Base-by-base conservation (phyloP, 2,888 invertebrate genomes). In the Isoperla grammatica region DNA sequence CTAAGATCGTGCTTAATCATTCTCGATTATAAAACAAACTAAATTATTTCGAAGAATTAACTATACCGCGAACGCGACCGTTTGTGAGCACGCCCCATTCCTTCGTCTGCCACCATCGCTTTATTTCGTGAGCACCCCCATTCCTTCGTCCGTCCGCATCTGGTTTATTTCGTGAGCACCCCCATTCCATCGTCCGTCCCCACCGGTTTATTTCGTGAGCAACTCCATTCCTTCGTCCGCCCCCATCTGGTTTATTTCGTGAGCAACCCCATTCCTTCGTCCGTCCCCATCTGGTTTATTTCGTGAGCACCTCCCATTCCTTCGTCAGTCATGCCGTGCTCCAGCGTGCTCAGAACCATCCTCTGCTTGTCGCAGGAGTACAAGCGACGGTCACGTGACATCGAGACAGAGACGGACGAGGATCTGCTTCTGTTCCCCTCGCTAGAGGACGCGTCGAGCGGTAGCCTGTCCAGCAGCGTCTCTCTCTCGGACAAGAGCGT, bases 361-460 rank as follows among this genome's bases (percentile, higher is more conserved):
- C 37, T 42, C 17, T 59, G 15, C 17, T 54, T 20, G 29, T 35
- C 67, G 64, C 79, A 89, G 87, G 89, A 90, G 73, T 90, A 90
- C 68, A 91, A 92, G 74, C 77, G 92, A 68, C 81, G 87, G 65
- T 91, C 91, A 8, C 83, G 86, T 64, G 90, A 90, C 76, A 90
- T 88, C 79, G 90, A 90, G 74, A 91, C 91, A 2, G 88, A 90
- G 74, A 90, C 87, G 1, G 88, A 79, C 63, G 79, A 79, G 69
- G 78, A 78, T 63, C 70, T 78, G 64, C 75, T 70, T 75, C 76
- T 70, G 73, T 70, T 81, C 56, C 61, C 63, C 15, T 57, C 61
- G 8, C 64, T 64, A 23, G 60, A 75, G 66, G 79, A 79, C 65
- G 80, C 79, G 53, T 86, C 86, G 66, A 87, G 86, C 67, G 88